Evolutionary conservation across 2,113 vertebrate genomes (phyloP), one percentile per base, ranked within the genome.

Genomic region (Pteropus alecto): DNA sequence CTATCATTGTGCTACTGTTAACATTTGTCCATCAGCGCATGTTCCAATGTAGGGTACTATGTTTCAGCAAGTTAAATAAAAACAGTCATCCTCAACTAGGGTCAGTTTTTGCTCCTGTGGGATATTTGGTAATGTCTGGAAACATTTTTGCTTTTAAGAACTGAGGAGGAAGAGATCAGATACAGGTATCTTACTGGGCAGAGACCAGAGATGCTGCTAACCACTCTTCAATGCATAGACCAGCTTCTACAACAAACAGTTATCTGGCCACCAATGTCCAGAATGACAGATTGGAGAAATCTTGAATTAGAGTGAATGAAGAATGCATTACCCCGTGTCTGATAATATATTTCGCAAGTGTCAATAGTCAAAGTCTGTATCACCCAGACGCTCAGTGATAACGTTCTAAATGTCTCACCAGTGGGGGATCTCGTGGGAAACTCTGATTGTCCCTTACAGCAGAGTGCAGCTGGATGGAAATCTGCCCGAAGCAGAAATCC

Each of bases 381-480:
- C 70, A 63, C 97, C 96, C 93, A 18, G 18, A 92, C 21, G 6
- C 51, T 94, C 41, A 84, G 91, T 96, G 87, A 77, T 87, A 98
- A 35, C 9, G 63, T 96, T 97, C 96, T 82, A 79, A 97, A 96
- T 12, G 4, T 94, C 4, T 94, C 38, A 10, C 77, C 95, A 65
- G 6, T 63, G 79, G 51, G 68, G 87, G 88, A 63, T 67, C 95
- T 97, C 91, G 18, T 76, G 38, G 43, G 35, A 63, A 95, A 38
- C 94, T 90, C 97, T 90, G 95, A 92, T 83, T 94, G 95, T 46
- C 96, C 63, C 96, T 77, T 88, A 81, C 65, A 95, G 86, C 92
- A 93, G 82, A 30, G 19, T 87, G 83, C 97, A 98, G 94, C 97
- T 98, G 98, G 94, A 68, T 96, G 63, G 96, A 98, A 98, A 97